A percentile compares a stretch with the other conserved stretches of the same genome.
phyloP scores from a whole-genome alignment of 2,113 vertebrate species.

The Sphyrna mokarran region DNA sequence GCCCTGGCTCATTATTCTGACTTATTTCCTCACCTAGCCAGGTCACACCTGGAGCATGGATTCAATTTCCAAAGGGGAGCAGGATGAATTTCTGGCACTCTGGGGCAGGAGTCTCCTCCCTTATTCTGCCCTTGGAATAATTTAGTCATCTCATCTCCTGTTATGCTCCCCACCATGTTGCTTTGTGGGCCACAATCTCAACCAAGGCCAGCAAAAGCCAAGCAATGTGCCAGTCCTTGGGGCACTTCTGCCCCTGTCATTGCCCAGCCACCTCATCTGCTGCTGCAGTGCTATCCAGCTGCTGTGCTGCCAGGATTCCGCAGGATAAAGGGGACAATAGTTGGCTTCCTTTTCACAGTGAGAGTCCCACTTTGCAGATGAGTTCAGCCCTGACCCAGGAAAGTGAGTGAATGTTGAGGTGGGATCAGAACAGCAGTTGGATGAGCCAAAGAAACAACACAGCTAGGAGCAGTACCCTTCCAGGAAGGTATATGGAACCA shows the following conservation, averaged over 20 bases:
- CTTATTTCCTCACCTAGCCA: neutral
- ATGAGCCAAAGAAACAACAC: neutral
- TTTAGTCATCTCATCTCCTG: neutral
- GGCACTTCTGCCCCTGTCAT: neutral
- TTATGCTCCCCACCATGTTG: neutral
- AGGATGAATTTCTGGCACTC: neutral
- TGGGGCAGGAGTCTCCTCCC: neutral
- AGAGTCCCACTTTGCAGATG: neutral
- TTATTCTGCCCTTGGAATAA: neutral
- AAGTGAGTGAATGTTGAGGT: neutral
- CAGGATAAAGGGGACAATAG: neutral
- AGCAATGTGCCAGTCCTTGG: neutral
- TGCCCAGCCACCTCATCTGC: too few relatives aligned
- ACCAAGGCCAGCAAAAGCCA: neutral
- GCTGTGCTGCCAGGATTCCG: neutral
- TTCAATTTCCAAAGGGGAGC: neutral
- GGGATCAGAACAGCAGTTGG: neutral
- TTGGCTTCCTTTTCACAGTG: neutral
- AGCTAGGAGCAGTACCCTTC: neutral
- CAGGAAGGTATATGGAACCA: neutral
- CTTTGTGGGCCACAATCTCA: neutral
- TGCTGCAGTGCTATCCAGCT: neutral
- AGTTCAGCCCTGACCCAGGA: neutral
- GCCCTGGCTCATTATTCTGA: neutral
- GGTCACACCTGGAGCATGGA: neutral